These are phyloP conservation scores for Oscheius onirici DNA, from an alignment of 2,888 invertebrate genomes.

Conservation along the genomic window DNA sequence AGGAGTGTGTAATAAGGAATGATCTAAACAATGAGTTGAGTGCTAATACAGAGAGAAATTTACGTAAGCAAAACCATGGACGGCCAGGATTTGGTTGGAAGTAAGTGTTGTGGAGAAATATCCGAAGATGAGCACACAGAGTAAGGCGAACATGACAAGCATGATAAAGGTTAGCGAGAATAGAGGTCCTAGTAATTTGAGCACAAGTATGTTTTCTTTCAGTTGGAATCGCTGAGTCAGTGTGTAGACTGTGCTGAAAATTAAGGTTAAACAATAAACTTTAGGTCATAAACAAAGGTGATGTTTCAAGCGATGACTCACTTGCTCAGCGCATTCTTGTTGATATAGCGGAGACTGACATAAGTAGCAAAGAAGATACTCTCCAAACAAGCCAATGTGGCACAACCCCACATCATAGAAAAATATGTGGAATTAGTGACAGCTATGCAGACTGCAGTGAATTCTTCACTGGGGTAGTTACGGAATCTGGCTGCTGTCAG, in stretches of 20 bases:
- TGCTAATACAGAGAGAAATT: neutral
- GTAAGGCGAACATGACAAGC: neutral
- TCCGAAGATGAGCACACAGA: slow-evolving; percentile 3
- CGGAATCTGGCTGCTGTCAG: neutral
- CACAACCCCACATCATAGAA: slow-evolving; percentile 2
- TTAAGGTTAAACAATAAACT: neutral
- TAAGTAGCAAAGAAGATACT: slow-evolving; percentile 9
- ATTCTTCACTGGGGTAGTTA: neutral
- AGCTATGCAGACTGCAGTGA: slow-evolving; percentile 1
- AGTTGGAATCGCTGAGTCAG: slow-evolving; percentile 10
- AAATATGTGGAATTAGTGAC: neutral
- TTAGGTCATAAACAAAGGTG: neutral
- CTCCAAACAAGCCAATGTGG: neutral
- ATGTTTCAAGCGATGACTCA: too few relatives aligned
- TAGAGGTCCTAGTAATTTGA: slow-evolving; percentile 9
- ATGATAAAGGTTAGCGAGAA: slow-evolving; percentile 15
- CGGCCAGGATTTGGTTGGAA: neutral
- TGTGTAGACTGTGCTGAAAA: slow-evolving; percentile 5
- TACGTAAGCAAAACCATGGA: slow-evolving; percentile 18
- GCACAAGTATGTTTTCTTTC: slow-evolving; percentile 11
- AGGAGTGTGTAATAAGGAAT: slow-evolving; percentile 11
- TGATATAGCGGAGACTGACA: slow-evolving; percentile 1
- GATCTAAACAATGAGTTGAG: neutral
- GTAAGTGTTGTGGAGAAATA: neutral
- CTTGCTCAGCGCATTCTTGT: slow-evolving; percentile 1